A percentile compares a stretch with the other conserved stretches of the same genome.
These are phyloP conservation scores for Carduelis carduelis DNA, from an alignment of 2,797 vertebrate genomes.

Conservation along the genomic window DNA sequence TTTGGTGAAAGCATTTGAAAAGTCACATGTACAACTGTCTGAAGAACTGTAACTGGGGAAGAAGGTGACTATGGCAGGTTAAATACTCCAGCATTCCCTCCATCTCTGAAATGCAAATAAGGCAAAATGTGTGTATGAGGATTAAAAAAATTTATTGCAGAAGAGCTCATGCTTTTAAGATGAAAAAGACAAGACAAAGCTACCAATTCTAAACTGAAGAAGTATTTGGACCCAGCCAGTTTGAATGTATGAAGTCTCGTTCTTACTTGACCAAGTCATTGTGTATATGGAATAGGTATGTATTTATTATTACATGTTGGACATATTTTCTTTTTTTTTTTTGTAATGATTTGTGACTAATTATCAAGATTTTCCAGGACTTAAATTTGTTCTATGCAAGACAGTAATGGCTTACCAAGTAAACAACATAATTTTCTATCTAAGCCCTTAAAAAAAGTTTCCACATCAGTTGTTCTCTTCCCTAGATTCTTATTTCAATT, in stretches of 20 bases:
- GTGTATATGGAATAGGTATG: neutral
- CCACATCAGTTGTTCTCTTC: neutral
- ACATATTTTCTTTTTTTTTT: too few relatives aligned
- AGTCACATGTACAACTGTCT: neutral
- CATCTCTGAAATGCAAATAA: neutral
- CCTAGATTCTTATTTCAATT: neutral
- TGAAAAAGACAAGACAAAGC: neutral
- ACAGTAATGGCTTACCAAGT: neutral
- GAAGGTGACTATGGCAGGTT: neutral
- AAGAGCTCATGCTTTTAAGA: neutral
- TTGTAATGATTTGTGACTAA: neutral
- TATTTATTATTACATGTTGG: neutral
- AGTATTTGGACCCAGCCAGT: neutral
- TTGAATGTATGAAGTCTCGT: neutral
- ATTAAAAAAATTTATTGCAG: neutral
- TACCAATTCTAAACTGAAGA: neutral
- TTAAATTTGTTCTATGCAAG: neutral
- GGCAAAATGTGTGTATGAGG: slow-evolving; percentile 9
- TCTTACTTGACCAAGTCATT: neutral
- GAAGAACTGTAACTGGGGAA: neutral
- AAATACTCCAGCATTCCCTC: neutral
- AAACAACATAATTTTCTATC: neutral
- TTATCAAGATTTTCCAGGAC: neutral
- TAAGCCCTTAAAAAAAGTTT: neutral
- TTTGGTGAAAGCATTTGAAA: neutral